Conservation (phyloP, 2,113 vertebrate species). For the Nanorana parkeri region DNA sequence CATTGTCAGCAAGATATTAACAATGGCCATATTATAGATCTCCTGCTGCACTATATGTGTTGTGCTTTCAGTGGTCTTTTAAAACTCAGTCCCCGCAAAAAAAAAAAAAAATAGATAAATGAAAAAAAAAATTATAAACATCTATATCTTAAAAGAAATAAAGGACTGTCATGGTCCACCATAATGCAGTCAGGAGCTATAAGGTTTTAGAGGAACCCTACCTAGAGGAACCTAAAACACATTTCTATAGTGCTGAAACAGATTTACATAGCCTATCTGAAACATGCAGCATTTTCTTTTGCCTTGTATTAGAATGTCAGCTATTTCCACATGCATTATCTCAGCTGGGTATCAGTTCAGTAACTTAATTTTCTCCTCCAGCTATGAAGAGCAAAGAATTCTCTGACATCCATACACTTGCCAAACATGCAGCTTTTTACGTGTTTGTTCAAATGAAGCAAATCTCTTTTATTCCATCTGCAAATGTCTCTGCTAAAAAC, state of each 20-base stretch:
- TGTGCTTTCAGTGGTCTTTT: no score
- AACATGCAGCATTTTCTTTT: constrained; percentile 13
- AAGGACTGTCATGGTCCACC: no score
- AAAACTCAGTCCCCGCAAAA: no score
- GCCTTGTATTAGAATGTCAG: constrained; percentile 27
- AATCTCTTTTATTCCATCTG: not conserved
- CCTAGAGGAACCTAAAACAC: not conserved
- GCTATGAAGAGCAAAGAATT: constrained; percentile 10
- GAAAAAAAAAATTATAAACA: no score
- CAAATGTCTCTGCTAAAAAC: constrained; percentile 14
- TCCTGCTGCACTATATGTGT: no score
- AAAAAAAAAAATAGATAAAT: no score
- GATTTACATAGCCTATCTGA: not conserved
- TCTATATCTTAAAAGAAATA: no score
- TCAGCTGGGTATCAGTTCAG: constrained; percentile 46
- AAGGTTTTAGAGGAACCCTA: no score
- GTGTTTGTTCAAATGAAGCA: constrained; percentile 21
- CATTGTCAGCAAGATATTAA: no score
- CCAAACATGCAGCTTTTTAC: constrained; percentile 9
- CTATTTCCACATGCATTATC: constrained; percentile 40
- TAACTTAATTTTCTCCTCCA: constrained; percentile 43
- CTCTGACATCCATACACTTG: constrained; percentile 17
- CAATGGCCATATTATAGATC: no score
- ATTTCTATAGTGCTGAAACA: not conserved
- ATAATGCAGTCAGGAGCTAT: no score